phyloP scores from a whole-genome alignment of 1,140 invertebrate species.

The Meloidogyne chitwoodi region DNA sequence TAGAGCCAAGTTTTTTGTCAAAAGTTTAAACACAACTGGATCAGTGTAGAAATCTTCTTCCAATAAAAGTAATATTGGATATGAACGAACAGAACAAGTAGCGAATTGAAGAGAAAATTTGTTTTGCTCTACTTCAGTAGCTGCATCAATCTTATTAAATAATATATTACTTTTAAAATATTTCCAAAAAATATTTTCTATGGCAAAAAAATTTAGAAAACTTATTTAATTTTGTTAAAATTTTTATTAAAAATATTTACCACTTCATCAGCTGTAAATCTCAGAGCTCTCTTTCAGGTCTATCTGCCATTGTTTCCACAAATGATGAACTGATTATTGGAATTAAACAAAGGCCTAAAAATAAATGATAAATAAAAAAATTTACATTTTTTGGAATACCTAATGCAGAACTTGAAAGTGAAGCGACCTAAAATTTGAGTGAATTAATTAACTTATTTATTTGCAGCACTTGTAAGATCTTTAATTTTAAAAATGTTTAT shows the following conservation, averaged over 20 bases:
- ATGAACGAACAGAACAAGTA: slow-evolving; percentile 44
- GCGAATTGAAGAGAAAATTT: slow-evolving; percentile 51
- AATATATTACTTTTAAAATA: background rate
- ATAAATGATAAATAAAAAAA: background rate
- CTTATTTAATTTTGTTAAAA: too few species aligned
- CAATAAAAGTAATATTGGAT: slow-evolving; percentile 50
- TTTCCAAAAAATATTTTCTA: too few species aligned
- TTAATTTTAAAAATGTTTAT: slow-evolving; percentile 16
- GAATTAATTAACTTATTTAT: background rate
- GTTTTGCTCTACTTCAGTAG: slow-evolving; percentile 20
- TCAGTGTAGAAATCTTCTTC: slow-evolving; percentile 43
- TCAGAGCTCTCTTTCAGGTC: slow-evolving; percentile 44
- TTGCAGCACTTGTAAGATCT: background rate
- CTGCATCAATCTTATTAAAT: slow-evolving; percentile 21
- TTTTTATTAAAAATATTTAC: too few species aligned
- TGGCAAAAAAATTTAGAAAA: too few species aligned
- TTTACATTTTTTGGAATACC: background rate
- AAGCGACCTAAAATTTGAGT: slow-evolving; percentile 40
- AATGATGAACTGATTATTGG: slow-evolving; percentile 35
- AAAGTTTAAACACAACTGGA: slow-evolving; percentile 39
- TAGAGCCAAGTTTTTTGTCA: too few species aligned
- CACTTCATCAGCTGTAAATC: slow-evolving; percentile 41
- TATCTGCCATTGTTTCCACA: slow-evolving; percentile 30
- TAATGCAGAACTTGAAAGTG: slow-evolving; percentile 39
- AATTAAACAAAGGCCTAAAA: slow-evolving; percentile 42